Percentiles rank a stretch among this genome's conserved stretches.
Conservation (phyloP, 1,140 invertebrate genomes). For the Euura lappo region DNA sequence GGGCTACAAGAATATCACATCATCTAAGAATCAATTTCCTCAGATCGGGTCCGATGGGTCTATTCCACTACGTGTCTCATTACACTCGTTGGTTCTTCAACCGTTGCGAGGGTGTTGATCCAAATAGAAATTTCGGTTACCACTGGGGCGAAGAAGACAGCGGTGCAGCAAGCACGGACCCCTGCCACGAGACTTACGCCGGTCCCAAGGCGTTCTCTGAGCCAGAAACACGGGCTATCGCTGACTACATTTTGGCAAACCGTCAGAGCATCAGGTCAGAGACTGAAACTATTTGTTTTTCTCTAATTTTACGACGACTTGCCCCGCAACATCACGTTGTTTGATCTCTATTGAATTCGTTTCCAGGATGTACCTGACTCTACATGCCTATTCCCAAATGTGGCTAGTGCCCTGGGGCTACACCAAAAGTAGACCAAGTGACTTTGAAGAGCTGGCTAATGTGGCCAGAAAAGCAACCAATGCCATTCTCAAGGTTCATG, state of each 20-base stretch:
- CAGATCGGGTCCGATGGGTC: conserved; percentile 40
- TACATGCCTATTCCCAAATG: conserved; percentile 91
- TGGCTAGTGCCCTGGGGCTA: conserved; percentile 87
- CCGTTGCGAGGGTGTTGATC: conserved; percentile 76
- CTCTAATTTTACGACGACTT: conserved; percentile 28
- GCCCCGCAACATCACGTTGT: conserved; percentile 8
- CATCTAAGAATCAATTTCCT: not conserved
- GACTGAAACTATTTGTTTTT: conserved; percentile 11
- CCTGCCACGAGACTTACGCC: conserved; percentile 89
- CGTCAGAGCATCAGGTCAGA: conserved; percentile 54
- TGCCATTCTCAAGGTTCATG: conserved; percentile 72
- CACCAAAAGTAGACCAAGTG: conserved; percentile 70
- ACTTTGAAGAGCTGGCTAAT: conserved; percentile 73
- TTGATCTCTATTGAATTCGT: conserved; percentile 38
- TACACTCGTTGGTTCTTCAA: conserved; percentile 55
- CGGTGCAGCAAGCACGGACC: conserved; percentile 83
- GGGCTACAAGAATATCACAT: too few species aligned
- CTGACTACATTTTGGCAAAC: conserved; percentile 65
- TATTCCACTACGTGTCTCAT: conserved; percentile 47
- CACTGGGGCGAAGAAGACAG: conserved; percentile 74
- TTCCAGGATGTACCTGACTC: conserved; percentile 78
- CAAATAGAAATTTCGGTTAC: conserved; percentile 84
- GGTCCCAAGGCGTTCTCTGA: conserved; percentile 90
- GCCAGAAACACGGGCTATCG: conserved; percentile 82
- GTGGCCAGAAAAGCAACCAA: conserved; percentile 75